Base-by-base conservation (phyloP, 2,797 vertebrate genomes). In the Ctenopoma multispine region DNA sequence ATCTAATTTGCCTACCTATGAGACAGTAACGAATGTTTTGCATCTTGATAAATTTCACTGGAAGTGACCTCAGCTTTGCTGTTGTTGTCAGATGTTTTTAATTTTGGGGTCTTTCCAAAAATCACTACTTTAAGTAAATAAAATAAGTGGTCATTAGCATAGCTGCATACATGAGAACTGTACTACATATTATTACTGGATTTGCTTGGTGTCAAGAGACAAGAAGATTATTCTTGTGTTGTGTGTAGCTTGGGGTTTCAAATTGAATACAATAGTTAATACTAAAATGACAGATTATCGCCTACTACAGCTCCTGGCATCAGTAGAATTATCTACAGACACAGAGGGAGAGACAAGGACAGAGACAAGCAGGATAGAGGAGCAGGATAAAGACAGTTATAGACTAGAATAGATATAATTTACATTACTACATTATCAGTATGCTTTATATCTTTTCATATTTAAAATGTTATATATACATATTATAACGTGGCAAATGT, bases 261-360 rank as follows among this genome's bases (percentile, higher is more conserved):
- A 78, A 77, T 61, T 49, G 6, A 83, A 70, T 46, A 24, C 4
- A 74, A 63, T 55, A 57, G 27, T 29, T 3, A 29, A 29, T 29
- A 29, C 69, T 82, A 69, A 83, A 89, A 84, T 82, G 80, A 85
- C 81, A 70, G 75, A 86, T 89, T 85, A 88, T 87, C 73, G 80
- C 77, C 83, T 59, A 72, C 59, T 79, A 81, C 83, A 85, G 83
- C 86, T 87, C 81, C 79, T 88, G 81, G 79, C 81, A 85, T 88
- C 85, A 87, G 74, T 79, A 79, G 72, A 86, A 38, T 38, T 38
- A 38, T 38, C 11, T 38, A 13, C 10, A 38, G 13, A 4, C 36
- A 38, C 36, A 38, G 36, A 38, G 36, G 11, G 36, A 74, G 65
- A 72, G 59, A 76, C 77, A 69, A 72, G 63, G 75, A 66, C 75